Base-by-base conservation (phyloP, 1,140 invertebrate genomes). In the Megalopta genalis region DNA sequence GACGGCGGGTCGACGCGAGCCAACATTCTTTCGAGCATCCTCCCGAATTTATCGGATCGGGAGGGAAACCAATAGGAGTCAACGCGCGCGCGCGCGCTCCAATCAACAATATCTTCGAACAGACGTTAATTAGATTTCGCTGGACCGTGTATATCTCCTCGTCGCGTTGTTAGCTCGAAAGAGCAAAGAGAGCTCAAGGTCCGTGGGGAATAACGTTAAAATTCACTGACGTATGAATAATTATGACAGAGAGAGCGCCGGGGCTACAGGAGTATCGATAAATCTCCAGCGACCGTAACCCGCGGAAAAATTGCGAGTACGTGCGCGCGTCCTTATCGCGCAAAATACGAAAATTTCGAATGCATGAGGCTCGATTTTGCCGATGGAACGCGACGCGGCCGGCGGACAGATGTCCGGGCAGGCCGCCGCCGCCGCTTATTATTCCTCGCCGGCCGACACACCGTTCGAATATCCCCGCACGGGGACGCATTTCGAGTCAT, bases 301-400 rank as follows among this genome's bases (percentile, higher is more conserved):
- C 60, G 52, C 23, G 54, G 67, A 81, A 81, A 83, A 77, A 77
- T 77, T 77, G 73, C 82, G 25, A 21, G 52, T 49, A 79, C 80
- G 74, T 75, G 80, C 64, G 62, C 2, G 52, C 42, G 54, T 9
- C 37, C 39, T 79, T 66, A 57, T 59, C 60, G 60, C 18, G 60
- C n/a, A 73, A 54, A 68, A 66, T n/a, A 52, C 57, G 64, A 63
- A 42, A 18, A 82, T 72, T 76, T 68, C 32, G 54, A 70, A 82
- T 65, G 62, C 70, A 57, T 62, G 70, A 49, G 54, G 37, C 76
- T 66, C 54, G 21, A 59, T 54, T 79, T 64, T 77, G 72, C 42
- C 80, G 80, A 83, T 77, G 54, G 42, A 23, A 60, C 74, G 18
- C 60, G 49, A 52, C 49, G 49, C 49, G 7, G 12, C 25, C 12